Evolutionary conservation across 2,797 vertebrate species (phyloP), one percentile per base, ranked within the genome.

Genomic region (Hybognathus amarus): DNA sequence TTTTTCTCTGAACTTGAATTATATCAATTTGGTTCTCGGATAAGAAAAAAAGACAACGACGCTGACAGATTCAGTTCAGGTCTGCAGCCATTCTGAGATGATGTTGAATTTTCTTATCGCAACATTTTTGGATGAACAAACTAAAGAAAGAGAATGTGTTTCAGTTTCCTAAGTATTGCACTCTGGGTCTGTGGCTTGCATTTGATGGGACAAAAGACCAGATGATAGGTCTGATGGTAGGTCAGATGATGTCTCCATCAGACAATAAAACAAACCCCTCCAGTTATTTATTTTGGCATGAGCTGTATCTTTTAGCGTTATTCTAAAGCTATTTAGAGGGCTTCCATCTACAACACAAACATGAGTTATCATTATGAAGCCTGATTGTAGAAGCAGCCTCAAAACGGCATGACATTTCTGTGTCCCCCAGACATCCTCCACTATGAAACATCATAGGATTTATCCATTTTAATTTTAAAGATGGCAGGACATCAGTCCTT

Each of bases 401-500:
- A 52, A 77, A 82, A 76, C 54, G 71, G 52, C 76, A 15, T 82
- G 69, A 71, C 84, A 85, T 74, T 83, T 71, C 79, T 30, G 77
- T 66, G 13, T 83, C 86, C 76, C 67, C 88, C 84, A 50, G 6
- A 84, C 87, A 82, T 87, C 81, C 66, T 87, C 87, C 83, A 87
- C 87, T 83, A 84, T 82, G 66, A 85, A 86, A 83, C 77, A 77
- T 24, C 40, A 80, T 83, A 76, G 82, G 78, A 77, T 66, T 38
- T 63, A 75, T 82, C 70, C 56, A 73, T 73, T 77, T 81, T 80
- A 89, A 86, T 82, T 84, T 87, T 82, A 83, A 84, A 87, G 85
- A 78, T 87, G 79, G 79, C 70, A 88, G 82, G 85, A 88, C 83
- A 87, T 82, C 69, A 86, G 82, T 89, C 87, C 89, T 83, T 47